These are phyloP conservation scores for Tyto alba DNA, from an alignment of 2,113 vertebrate species.

Conservation along the genomic window DNA sequence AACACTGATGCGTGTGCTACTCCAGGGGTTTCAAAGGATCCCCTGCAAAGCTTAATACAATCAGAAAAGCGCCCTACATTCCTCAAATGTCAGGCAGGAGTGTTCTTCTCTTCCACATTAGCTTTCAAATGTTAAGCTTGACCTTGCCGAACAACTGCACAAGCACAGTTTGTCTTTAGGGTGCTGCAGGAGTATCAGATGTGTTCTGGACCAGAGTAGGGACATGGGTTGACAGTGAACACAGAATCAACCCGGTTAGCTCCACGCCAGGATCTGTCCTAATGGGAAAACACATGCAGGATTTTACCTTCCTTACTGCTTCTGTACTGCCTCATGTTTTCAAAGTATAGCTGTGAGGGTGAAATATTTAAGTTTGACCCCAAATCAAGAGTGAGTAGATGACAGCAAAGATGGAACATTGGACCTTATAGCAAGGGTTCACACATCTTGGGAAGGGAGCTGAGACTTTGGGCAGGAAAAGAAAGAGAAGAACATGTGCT, in stretches of 20 bases:
- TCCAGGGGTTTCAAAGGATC: not conserved
- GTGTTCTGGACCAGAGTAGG: not conserved
- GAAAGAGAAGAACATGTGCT: not conserved
- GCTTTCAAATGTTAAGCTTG: not conserved
- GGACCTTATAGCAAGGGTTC: not conserved
- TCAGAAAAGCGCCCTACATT: not conserved
- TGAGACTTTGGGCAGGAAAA: not conserved
- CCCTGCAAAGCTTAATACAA: not conserved
- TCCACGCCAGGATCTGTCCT: not conserved
- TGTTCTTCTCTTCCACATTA: not conserved
- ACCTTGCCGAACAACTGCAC: not conserved
- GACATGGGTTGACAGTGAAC: not conserved
- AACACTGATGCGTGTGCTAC: not conserved
- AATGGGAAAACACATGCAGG: fast-evolving
- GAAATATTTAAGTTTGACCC: not conserved
- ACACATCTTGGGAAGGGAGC: fast-evolving
- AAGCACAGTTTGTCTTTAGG: not conserved
- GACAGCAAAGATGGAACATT: not conserved
- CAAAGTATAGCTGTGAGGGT: not conserved
- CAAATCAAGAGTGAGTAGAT: not conserved
- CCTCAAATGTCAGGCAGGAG: not conserved
- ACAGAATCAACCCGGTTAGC: not conserved
- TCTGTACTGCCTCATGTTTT: not conserved
- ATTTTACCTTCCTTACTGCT: not conserved
- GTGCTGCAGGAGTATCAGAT: not conserved